Evolutionary conservation across 2,113 vertebrate species (phyloP).

Genomic region (Microtus ochrogaster): DNA sequence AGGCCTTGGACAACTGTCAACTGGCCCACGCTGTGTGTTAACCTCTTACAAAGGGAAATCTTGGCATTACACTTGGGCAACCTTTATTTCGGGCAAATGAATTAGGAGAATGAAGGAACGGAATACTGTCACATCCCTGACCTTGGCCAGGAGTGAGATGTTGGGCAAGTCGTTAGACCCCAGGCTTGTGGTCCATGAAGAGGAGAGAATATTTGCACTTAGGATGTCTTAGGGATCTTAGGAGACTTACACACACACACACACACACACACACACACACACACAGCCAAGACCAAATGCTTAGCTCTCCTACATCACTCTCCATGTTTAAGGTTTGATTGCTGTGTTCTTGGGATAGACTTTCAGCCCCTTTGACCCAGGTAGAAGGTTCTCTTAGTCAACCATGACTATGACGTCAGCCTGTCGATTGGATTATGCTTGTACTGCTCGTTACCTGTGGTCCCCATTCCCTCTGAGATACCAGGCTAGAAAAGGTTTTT

Average conservation of each 20-base stretch:
- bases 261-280: too few species aligned
- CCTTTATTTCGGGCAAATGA: background rate
- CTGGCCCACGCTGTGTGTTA: background rate
- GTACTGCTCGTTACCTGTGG: too few species aligned
- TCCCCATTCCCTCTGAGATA: background rate
- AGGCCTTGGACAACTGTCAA: background rate
- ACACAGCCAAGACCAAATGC: background rate
- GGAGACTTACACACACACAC: background rate
- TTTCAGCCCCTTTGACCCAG: background rate
- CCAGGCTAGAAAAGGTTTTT: background rate
- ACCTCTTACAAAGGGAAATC: background rate
- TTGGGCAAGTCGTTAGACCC: background rate
- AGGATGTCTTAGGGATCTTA: background rate
- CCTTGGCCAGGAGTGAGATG: background rate
- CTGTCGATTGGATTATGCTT: fast-evolving
- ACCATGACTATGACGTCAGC: background rate
- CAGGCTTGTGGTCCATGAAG: background rate
- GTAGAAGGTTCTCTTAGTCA: background rate
- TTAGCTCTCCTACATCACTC: background rate
- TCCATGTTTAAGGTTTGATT: background rate
- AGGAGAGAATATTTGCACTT: background rate
- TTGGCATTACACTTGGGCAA: background rate
- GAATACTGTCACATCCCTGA: too few species aligned
- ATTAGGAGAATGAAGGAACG: background rate
- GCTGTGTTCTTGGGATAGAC: background rate